Percentiles rank a stretch among this genome's conserved stretches.
Evolutionary conservation across 2,888 invertebrate species (phyloP).

Genomic region (Sinotaia quadrata): DNA sequence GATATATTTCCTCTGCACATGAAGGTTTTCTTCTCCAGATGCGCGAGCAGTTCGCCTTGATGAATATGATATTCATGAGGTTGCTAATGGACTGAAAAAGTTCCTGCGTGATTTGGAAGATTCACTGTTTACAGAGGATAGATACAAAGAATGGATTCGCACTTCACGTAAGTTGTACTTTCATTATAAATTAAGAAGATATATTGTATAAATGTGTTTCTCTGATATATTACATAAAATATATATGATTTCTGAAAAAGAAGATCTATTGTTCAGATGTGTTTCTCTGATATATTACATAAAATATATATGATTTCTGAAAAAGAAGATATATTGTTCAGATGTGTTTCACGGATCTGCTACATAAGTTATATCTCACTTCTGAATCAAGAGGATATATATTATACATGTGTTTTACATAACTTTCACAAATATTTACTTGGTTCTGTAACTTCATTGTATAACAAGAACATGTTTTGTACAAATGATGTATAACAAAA

Average conservation of each 20-base stretch:
- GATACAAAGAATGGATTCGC: constrained; percentile 78
- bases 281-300: background rate
- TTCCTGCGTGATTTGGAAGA: constrained; percentile 92
- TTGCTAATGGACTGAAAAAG: constrained; percentile 88
- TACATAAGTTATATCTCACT: background rate
- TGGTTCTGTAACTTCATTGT: background rate
- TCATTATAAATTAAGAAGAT: background rate
- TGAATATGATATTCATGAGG: constrained; percentile 88
- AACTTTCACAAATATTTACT: background rate
- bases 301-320: background rate
- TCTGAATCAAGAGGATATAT: background rate
- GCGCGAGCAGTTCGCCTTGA: constrained; percentile 88
- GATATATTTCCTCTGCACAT: no score
- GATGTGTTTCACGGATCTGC: background rate
- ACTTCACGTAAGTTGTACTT: constrained; percentile 74
- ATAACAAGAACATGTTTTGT: no score
- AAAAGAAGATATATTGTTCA: background rate
- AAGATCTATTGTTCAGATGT: background rate
- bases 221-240: background rate
- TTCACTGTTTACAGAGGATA: constrained; percentile 82
- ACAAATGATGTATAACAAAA: no score
- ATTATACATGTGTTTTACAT: background rate
- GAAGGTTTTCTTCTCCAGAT: no score
- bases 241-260: background rate
- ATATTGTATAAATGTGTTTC: background rate